Evolutionary conservation across 2,113 vertebrate genomes (phyloP).

Genomic region (Lepus europaeus): DNA sequence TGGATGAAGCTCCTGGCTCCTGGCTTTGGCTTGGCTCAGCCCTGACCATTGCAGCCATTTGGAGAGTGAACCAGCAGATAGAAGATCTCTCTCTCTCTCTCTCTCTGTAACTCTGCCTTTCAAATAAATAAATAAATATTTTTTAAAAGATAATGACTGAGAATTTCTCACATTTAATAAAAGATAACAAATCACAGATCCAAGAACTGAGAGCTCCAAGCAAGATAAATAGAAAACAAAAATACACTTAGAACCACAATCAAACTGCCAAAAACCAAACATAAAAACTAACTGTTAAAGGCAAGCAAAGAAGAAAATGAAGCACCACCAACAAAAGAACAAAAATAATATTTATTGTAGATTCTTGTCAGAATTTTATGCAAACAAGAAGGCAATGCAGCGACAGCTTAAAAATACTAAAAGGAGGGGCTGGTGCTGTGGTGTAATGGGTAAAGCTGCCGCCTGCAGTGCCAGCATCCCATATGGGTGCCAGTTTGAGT

Average conservation of each 20-base stretch:
- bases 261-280: not conserved
- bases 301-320: not conserved
- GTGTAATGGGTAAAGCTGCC: too few species aligned
- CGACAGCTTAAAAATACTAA: not conserved
- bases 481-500: too few species aligned
- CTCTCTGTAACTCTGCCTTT: too few species aligned
- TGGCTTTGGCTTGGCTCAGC: too few species aligned
- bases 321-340: not conserved
- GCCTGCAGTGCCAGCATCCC: too few species aligned
- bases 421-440: not conserved
- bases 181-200: slow-evolving; percentile 37
- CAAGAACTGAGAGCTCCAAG: not conserved
- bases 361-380: not conserved
- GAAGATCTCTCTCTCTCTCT: too few species aligned
- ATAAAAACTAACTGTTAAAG: not conserved
- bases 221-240: not conserved
- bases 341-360: slow-evolving; percentile 1
- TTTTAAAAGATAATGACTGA: too few species aligned
- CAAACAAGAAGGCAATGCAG: not conserved
- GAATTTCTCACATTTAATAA: not conserved
- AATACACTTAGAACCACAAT: not conserved
- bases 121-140: too few species aligned
- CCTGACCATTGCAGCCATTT: too few species aligned
- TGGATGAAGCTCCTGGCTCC: too few species aligned
- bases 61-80: too few species aligned